Evolutionary conservation across 1,140 invertebrate species (phyloP).

Genomic region (Leucophenga varia): DNA sequence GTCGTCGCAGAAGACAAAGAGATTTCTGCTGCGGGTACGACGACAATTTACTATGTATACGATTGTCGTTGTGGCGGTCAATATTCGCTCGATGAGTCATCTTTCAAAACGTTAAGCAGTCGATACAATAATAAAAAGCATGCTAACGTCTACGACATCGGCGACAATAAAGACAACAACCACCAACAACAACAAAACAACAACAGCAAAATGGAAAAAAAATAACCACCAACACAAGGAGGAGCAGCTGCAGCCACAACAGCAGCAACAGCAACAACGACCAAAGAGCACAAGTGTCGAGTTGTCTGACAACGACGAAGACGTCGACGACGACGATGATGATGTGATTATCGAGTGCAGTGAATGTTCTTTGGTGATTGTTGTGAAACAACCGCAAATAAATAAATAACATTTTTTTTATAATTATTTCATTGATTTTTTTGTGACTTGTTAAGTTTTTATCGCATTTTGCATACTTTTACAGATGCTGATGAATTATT

Average conservation of each 20-base stretch:
- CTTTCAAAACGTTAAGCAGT: slow-evolving; percentile 22
- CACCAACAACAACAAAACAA: not conserved
- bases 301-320: not conserved
- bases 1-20: slow-evolving; percentile 35
- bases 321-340: slow-evolving; percentile 18
- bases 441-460: too few species aligned
- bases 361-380: slow-evolving; percentile 52
- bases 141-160: not conserved
- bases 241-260: too few species aligned
- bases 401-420: slow-evolving; percentile 2
- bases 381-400: slow-evolving; percentile 31
- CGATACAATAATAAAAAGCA: not conserved
- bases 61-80: slow-evolving; percentile 52
- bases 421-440: too few species aligned
- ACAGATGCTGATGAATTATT: too few species aligned
- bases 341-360: slow-evolving; percentile 54
- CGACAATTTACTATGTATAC: slow-evolving; percentile 34
- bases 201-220: not conserved
- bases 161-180: not conserved
- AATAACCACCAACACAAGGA: slow-evolving; percentile 11
- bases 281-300: slow-evolving; percentile 1
- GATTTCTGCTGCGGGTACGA: not conserved
- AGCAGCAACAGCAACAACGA: not conserved
- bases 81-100: slow-evolving; percentile 41
- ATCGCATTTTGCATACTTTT: too few species aligned